Evolutionary conservation across 2,113 vertebrate genomes (phyloP).

Genomic region (Cynoglossus semilaevis): DNA sequence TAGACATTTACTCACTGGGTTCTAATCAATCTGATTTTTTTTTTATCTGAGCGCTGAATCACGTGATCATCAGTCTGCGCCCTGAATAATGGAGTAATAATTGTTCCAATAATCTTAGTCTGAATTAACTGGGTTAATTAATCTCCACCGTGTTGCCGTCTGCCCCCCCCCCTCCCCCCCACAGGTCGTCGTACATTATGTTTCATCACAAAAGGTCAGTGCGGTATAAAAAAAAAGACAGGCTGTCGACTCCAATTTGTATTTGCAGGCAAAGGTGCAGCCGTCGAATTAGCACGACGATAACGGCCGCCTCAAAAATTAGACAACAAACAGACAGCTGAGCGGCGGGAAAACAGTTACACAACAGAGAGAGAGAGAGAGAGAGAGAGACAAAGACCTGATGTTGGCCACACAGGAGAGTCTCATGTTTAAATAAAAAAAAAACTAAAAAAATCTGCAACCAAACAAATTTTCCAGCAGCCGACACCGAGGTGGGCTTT

Average conservation of each 20-base stretch:
- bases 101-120: slow-evolving; percentile 75
- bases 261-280: slow-evolving; percentile 64
- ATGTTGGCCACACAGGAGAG: slow-evolving; percentile 18
- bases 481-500: slow-evolving; percentile 45
- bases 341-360: slow-evolving; percentile 37
- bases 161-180: slow-evolving; percentile 35
- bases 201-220: slow-evolving; percentile 68
- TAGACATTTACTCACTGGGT: slow-evolving; percentile 9
- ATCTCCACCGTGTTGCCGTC: slow-evolving; percentile 56
- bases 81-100: slow-evolving; percentile 72
- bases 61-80: slow-evolving; percentile 65
- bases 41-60: slow-evolving; percentile 60
- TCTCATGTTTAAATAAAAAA: slow-evolving; percentile 32
- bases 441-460: slow-evolving; percentile 53
- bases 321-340: slow-evolving; percentile 61
- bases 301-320: slow-evolving; percentile 66
- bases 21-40: slow-evolving; percentile 34
- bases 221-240: slow-evolving; percentile 65
- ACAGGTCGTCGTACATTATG: slow-evolving; percentile 67
- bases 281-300: slow-evolving; percentile 62
- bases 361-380: slow-evolving; percentile 25
- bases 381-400: slow-evolving; percentile 40
- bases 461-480: slow-evolving; percentile 60
- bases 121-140: slow-evolving; percentile 79
- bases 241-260: slow-evolving; percentile 73